Percentiles rank a stretch among this genome's conserved stretches.
These are phyloP conservation scores for Acrossocheilus wenchowensis DNA, from an alignment of 2,797 vertebrate species.

Conservation along the genomic window DNA sequence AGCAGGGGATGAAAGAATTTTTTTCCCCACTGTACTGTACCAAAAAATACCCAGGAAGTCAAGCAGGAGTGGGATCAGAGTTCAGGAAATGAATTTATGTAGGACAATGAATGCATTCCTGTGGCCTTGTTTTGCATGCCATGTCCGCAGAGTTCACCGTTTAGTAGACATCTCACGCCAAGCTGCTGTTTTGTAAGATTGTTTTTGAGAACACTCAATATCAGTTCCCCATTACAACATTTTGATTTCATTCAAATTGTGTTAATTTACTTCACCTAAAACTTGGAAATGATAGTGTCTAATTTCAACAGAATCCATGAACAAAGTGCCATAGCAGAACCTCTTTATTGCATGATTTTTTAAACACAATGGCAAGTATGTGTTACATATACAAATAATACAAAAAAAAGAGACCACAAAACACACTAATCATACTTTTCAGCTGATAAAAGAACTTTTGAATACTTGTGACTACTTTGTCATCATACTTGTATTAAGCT, in stretches of 20 bases:
- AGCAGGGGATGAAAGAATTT: too few species aligned
- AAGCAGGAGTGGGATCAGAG: background rate
- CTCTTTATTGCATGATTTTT: conserved; percentile 57
- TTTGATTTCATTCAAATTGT: background rate
- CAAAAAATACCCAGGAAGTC: background rate
- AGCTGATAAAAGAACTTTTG: conserved; percentile 19
- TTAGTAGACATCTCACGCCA: background rate
- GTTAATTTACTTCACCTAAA: background rate
- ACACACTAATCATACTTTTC: conserved; percentile 28
- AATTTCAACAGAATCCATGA: background rate
- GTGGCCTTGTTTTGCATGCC: background rate
- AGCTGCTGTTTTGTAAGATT: background rate
- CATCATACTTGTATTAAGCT: conserved; percentile 11
- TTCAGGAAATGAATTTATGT: background rate
- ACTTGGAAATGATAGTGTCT: background rate
- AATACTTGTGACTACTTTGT: conserved; percentile 6
- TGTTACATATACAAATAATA: conserved; percentile 38
- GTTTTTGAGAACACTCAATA: background rate
- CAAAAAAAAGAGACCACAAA: conserved; percentile 48
- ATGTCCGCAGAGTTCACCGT: background rate
- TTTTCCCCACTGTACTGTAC: background rate
- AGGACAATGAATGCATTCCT: background rate
- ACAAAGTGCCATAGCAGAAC: background rate
- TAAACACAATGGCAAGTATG: conserved; percentile 35
- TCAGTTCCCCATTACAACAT: background rate